A percentile compares a stretch with the other conserved stretches of the same genome.
These are phyloP conservation scores for Acrocephalus arundinaceus DNA, from an alignment of 2,113 vertebrate species.

Conservation along the genomic window DNA sequence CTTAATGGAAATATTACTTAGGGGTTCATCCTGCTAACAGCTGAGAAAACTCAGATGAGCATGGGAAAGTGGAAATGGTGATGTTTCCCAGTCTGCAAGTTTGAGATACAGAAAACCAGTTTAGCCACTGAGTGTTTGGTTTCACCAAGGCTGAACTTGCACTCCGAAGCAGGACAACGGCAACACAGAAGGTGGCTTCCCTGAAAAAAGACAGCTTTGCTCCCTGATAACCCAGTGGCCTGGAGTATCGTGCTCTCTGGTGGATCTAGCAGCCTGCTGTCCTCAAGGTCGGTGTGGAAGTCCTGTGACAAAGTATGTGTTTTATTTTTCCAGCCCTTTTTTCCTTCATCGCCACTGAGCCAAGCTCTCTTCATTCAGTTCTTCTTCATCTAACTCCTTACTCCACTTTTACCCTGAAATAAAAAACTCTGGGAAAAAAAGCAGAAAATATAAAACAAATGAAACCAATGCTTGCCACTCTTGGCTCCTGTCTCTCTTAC, in stretches of 20 bases:
- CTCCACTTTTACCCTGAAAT: not conserved
- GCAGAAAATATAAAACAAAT: not conserved
- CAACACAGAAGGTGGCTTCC: not conserved
- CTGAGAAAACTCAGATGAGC: not conserved
- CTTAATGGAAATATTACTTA: not conserved
- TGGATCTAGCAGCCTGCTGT: not conserved
- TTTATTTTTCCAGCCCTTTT: not conserved
- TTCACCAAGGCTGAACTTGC: not conserved
- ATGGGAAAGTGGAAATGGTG: not conserved
- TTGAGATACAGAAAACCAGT: not conserved
- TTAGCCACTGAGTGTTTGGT: accelerated
- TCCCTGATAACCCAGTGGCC: not conserved
- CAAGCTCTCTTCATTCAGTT: not conserved
- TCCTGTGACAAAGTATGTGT: not conserved
- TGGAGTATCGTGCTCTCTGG: not conserved
- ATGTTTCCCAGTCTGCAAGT: not conserved
- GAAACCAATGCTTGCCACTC: not conserved
- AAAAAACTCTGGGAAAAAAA: not conserved
- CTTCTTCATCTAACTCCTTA: not conserved
- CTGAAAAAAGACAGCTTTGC: not conserved
- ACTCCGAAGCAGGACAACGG: accelerated
- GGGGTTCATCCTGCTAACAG: not conserved
- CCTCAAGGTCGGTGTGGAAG: not conserved
- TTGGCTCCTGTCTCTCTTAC: not conserved
- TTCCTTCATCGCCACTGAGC: not conserved